Base-by-base conservation (phyloP, 2,888 invertebrate genomes). In the Philonicus albiceps region DNA sequence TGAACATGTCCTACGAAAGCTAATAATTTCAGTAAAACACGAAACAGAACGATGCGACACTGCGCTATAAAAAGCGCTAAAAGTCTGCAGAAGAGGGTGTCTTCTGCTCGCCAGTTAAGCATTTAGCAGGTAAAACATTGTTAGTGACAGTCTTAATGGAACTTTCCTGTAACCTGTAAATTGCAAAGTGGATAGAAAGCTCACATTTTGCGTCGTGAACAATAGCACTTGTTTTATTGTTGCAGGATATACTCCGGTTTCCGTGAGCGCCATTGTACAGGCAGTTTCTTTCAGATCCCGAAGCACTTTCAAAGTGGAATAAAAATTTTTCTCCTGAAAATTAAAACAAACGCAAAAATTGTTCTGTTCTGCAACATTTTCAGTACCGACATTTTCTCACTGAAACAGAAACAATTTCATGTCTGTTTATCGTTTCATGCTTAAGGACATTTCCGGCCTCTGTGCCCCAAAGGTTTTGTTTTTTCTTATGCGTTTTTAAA, bases 91-190 rank as follows among this genome's bases (percentile, higher is more conserved):
- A 64, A 11, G 27, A 22, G 64, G 19, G 64, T 27, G 27, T 64
- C 27, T 64, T 19, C 22, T 11, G 19, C 64, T 64, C 64, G 22
- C 64, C 49, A 78, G 78, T 19, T 49, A 43, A 43, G 78, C 49
- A 78, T 78, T 78, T 78, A 78, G 78, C 78, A 78, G 78, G 78
- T 78, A 43, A 43, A 78, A 78, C 49, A 37, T 78, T 27, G 37
- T 78, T 78, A 78, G 49, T 49, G 78, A 49, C 78, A 78, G 49
- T 78, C 78, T 78, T 78, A 78, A 78, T 78, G 78, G 78, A 78
- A 78, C 78, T 78, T 78, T 27, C 49, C 78, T 78, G 78, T 78
- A 43, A 49, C 27, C 13, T 49, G 78, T 49, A 78, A 78, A 78
- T 49, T 78, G 78, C 49, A 49, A 64, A 49, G 64, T 19, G 27